These are phyloP conservation scores for Bufotes viridis DNA, from an alignment of 2,797 vertebrate genomes.

Conservation along the genomic window DNA sequence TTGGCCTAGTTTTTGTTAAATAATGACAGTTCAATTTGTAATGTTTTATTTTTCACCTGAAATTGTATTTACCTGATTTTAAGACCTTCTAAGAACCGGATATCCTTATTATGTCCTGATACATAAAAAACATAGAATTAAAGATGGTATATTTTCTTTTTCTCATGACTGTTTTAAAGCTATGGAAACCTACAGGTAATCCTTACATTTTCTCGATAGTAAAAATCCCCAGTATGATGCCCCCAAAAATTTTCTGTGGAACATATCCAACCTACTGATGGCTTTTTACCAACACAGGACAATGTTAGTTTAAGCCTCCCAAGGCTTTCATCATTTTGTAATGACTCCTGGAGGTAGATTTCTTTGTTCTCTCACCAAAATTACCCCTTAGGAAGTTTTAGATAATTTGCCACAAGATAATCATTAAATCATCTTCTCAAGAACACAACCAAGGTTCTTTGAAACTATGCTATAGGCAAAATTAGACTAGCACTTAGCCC, in stretches of 20 bases:
- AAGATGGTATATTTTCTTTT: no score
- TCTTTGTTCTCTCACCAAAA: not conserved
- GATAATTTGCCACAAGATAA: constrained; percentile 3
- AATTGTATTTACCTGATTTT: no score
- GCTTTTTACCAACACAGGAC: not conserved
- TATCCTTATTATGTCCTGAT: no score
- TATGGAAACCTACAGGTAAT: not conserved
- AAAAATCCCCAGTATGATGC: not conserved
- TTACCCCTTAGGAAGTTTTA: not conserved
- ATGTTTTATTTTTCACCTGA: no score
- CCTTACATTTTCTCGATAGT: not conserved
- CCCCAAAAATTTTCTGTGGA: not conserved
- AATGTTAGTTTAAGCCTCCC: not conserved
- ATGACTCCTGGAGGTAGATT: not conserved
- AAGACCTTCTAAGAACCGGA: no score
- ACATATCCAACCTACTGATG: not conserved
- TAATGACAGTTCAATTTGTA: no score
- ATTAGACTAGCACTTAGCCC: not conserved
- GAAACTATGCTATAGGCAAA: not conserved
- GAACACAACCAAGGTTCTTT: not conserved
- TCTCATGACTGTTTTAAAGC: not conserved
- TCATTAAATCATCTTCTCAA: not conserved
- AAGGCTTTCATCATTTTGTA: not conserved
- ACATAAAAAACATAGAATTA: no score
- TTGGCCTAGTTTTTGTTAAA: no score